phyloP scores from a whole-genome alignment of 2,113 vertebrate species.

The Dipodomys stephensi region DNA sequence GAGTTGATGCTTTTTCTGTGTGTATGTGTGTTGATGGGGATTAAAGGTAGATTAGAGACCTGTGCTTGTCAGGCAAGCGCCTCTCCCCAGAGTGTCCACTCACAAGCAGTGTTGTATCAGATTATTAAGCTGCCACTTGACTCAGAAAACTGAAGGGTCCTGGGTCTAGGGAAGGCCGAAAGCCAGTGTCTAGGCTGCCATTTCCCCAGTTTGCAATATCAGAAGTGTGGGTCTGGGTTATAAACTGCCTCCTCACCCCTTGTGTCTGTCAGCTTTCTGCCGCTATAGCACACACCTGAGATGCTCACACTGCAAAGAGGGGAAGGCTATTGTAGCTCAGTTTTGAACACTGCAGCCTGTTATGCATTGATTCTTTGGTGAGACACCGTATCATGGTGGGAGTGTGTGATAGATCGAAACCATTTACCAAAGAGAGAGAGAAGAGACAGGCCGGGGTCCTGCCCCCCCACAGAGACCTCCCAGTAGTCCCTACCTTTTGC shows the following conservation, averaged over 20 bases:
- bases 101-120: not conserved
- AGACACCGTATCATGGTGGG: not conserved
- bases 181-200: not conserved
- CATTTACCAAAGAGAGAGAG: not conserved
- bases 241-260: not conserved
- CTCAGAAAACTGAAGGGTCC: not conserved
- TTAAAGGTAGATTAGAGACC: too few relatives aligned
- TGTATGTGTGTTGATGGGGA: too few relatives aligned
- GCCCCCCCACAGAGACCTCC: not conserved
- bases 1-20: too few relatives aligned
- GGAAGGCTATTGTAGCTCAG: not conserved
- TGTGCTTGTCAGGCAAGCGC: not conserved
- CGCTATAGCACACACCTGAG: not conserved
- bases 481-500: too few relatives aligned
- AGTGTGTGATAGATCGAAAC: not conserved
- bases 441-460: not conserved
- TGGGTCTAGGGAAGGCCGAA: not conserved
- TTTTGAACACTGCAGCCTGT: not conserved
- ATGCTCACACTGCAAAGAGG: not conserved
- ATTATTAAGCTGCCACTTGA: not conserved
- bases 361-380: not conserved
- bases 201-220: not conserved
- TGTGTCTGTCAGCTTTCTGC: not conserved
- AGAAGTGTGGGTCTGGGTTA: not conserved
- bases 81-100: not conserved